Conservation (phyloP, 2,113 vertebrate species). For the Delphinus delphis region DNA sequence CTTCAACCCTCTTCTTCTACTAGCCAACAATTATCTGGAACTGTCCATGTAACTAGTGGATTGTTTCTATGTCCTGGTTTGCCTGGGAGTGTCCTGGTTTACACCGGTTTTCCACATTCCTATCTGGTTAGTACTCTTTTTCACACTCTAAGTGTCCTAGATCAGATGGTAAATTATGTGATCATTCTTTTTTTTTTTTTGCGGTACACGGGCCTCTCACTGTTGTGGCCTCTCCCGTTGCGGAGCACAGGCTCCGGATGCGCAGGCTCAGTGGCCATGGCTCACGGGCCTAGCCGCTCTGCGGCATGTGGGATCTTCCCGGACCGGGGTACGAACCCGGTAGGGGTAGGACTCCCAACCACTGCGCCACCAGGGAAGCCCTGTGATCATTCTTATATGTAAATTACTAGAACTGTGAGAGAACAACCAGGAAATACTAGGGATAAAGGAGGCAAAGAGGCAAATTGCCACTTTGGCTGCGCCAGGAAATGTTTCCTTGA, state of each 20-base stretch:
- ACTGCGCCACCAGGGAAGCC: no score
- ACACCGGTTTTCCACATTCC: background rate
- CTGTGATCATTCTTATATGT: background rate
- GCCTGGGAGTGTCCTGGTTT: background rate
- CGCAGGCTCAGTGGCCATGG: no score
- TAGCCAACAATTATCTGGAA: background rate
- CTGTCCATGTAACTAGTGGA: background rate
- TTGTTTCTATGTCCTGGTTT: background rate
- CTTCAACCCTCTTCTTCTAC: background rate
- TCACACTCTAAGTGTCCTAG: background rate
- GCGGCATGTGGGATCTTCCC: no score
- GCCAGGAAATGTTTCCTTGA: background rate
- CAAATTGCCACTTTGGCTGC: background rate
- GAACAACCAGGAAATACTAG: background rate
- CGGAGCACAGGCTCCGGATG: no score
- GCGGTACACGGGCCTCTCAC: rapidly evolving
- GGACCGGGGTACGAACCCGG: no score
- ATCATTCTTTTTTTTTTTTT: background rate
- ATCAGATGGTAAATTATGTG: background rate
- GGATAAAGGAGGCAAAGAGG: background rate
- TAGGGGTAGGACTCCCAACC: no score
- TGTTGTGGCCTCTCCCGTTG: no score
- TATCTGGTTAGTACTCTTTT: background rate
- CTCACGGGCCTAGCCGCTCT: no score
- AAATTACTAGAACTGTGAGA: background rate